Conservation (phyloP, 2,113 vertebrate species). For the Orthochromis indermauri region DNA sequence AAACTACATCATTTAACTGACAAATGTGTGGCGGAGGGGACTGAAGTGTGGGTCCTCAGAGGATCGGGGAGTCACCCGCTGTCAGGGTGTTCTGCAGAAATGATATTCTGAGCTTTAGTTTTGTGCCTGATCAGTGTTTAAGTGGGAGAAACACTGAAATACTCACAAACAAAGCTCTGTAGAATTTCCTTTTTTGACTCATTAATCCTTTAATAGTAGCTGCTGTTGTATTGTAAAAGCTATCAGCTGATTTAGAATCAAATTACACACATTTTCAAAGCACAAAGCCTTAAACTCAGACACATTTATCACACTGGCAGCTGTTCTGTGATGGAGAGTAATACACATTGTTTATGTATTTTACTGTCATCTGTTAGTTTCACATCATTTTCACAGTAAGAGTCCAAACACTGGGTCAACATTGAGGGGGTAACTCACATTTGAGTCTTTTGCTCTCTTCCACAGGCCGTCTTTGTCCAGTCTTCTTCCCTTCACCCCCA, state of each 20-base stretch:
- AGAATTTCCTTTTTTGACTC: background rate
- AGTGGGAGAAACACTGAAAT: background rate
- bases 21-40: background rate
- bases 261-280: background rate
- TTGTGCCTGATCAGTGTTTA: background rate
- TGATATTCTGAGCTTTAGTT: background rate
- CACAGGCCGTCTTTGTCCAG: background rate
- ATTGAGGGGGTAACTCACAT: background rate
- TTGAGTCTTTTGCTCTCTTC: background rate
- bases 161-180: background rate
- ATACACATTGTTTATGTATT: background rate
- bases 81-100: background rate
- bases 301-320: background rate
- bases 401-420: background rate
- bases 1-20: background rate
- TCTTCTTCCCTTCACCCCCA: background rate
- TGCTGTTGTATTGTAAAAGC: background rate
- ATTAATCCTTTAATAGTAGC: background rate
- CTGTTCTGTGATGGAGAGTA: background rate
- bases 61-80: background rate
- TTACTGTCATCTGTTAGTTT: background rate
- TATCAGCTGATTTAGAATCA: background rate
- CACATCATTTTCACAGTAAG: background rate
- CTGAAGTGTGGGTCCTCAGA: background rate
- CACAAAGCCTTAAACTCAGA: background rate